A percentile compares a stretch with the other conserved stretches of the same genome.
Conservation (phyloP, 30 jellyfish, hydroid and myxozoan species). For the Euphysa ruthae region DNA sequence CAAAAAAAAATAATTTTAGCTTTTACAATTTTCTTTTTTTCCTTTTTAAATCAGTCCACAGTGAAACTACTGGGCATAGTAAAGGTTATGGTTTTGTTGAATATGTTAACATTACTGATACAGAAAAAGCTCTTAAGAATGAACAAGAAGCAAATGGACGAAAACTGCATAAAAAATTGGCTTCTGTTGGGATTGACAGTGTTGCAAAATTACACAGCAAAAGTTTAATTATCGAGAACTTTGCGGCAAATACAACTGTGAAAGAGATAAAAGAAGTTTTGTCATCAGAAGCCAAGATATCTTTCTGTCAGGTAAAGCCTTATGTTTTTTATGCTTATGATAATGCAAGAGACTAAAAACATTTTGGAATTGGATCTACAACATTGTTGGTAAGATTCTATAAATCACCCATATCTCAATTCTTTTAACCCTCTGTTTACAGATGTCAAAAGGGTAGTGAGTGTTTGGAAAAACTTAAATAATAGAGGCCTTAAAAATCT, state of each 20-base stretch:
- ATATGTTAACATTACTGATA: conserved; percentile 22
- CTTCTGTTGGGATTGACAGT: conserved; percentile 42
- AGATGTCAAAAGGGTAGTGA: too few species aligned
- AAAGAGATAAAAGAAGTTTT: conserved; percentile 52
- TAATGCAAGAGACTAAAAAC: neutral
- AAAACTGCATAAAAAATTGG: conserved; percentile 34
- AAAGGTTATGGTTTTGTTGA: conserved; percentile 86
- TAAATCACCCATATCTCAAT: too few species aligned
- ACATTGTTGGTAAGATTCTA: too few species aligned
- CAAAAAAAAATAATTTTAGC: neutral
- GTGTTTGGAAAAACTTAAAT: too few species aligned
- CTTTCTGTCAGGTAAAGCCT: conserved; percentile 73
- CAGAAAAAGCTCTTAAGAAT: conserved; percentile 26
- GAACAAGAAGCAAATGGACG: conserved; percentile 1
- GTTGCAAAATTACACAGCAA: conserved; percentile 58
- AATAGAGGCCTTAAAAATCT: too few species aligned
- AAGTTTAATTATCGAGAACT: conserved; percentile 51
- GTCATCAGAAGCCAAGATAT: conserved; percentile 37
- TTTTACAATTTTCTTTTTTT: neutral
- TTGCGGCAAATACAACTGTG: conserved; percentile 50
- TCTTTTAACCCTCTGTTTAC: too few species aligned
- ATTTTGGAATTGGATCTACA: neutral
- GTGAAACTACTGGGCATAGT: conserved; percentile 60
- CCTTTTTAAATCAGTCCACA: conserved; percentile 4
- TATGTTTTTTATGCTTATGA: neutral